Base-by-base conservation (phyloP, 1,140 invertebrate genomes). In the Camponotus floridanus region DNA sequence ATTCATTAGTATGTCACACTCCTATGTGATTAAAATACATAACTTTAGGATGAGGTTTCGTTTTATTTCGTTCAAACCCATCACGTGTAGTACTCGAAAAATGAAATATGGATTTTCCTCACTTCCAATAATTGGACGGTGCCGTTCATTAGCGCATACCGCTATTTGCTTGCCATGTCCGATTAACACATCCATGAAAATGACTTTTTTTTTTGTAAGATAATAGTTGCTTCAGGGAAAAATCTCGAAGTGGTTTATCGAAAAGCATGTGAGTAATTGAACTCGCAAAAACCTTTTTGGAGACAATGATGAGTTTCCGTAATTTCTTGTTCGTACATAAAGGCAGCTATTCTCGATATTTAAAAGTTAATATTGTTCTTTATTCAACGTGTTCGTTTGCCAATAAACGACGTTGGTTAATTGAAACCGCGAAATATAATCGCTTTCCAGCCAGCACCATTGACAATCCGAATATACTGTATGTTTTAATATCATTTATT, bases 61-160 rank as follows among this genome's bases (percentile, higher is more conserved):
- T 61, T 61, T 18, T 3, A 76, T 59, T 59, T 76, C 42, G 36
- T 13, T 26, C 64, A 7, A 13, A 15, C 9, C 0, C 11, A 42
- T 15, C 15, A 51, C 0, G 31, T 15, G 9, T 15, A 2, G 8
- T 8, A 31, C 9, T 48, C 11, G 55, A 45, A 18, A 61, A 83
- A 83, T 0, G 0, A 61, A 61, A 9, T 39, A 26, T 51, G n/a
- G 0, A 84, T 62, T 48, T 76, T 76, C 11, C 55, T 71, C 36
- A 2, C 18, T 83, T 83, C 59, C n/a, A 31, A 76, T 76, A 21
- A 84, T 78, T 84, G 42, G 31, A 83, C 26, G 15, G n/a, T 18
- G 55, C 5, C 18, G 13, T 84, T 84, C 71, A 76, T 76, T 76
- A 84, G 21, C n/a, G 42, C 42, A 13, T 76, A 13, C 31, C 59